phyloP scores from a whole-genome alignment of 2,113 vertebrate genomes.

The Oxyruncus cristatus region DNA sequence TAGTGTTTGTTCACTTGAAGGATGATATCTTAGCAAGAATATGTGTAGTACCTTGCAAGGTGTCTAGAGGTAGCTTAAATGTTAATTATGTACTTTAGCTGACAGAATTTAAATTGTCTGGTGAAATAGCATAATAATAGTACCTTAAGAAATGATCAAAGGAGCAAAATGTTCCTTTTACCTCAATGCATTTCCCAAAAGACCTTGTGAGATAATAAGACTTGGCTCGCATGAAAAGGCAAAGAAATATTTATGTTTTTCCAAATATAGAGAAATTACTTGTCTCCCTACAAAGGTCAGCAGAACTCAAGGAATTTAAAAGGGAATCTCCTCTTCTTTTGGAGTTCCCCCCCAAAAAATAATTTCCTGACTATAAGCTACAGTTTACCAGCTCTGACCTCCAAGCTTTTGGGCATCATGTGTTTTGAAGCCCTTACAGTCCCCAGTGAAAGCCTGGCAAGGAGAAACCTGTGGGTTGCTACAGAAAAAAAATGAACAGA shows the following conservation, averaged over 20 bases:
- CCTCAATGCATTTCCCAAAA: neutral
- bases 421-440: neutral
- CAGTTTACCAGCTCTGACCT: neutral
- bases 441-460: neutral
- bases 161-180: neutral
- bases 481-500: neutral
- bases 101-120: neutral
- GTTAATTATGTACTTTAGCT: neutral
- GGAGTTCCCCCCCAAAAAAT: neutral
- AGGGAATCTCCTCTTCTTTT: neutral
- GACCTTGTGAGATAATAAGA: neutral
- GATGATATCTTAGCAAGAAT: neutral
- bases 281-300: neutral
- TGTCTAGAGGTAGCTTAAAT: neutral
- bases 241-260: neutral
- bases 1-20: neutral
- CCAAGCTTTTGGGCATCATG: neutral
- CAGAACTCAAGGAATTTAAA: neutral
- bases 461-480: neutral
- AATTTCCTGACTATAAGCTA: neutral
- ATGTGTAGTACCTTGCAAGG: neutral
- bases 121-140: neutral
- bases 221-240: neutral
- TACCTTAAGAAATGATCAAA: neutral
- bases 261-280: neutral